Evolutionary conservation across 2,113 vertebrate species (phyloP).

Genomic region (Opisthocomus hoazin): DNA sequence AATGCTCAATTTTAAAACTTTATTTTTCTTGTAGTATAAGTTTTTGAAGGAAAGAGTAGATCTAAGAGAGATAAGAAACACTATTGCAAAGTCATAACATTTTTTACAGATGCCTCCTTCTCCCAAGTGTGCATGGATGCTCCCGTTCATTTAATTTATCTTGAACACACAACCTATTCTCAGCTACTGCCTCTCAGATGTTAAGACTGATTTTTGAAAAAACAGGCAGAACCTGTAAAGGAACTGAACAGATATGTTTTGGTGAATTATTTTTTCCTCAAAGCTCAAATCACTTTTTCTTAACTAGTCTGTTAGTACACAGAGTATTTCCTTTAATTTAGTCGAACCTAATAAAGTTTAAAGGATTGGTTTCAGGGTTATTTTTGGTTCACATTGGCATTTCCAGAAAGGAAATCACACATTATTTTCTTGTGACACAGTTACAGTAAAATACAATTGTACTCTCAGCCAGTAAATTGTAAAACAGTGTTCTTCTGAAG

Average conservation of each 20-base stretch:
- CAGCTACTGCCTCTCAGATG: background rate
- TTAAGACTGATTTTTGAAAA: background rate
- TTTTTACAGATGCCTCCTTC: background rate
- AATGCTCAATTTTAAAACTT: background rate
- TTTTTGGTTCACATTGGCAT: background rate
- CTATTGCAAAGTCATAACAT: background rate
- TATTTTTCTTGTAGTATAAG: background rate
- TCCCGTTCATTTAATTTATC: background rate
- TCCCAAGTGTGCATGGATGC: background rate
- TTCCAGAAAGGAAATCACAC: conserved; percentile 6
- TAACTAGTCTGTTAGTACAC: background rate
- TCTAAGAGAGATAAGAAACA: background rate
- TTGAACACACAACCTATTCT: background rate
- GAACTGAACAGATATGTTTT: background rate
- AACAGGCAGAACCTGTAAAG: background rate
- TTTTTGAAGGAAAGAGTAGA: background rate
- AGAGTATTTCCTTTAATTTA: background rate
- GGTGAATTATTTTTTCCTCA: background rate
- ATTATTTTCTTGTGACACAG: background rate
- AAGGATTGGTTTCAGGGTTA: background rate
- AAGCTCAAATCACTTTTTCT: background rate
- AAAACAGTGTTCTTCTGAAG: background rate
- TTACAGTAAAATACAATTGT: background rate
- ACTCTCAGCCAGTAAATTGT: background rate
- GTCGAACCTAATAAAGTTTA: background rate